Base-by-base conservation (phyloP, 92 coral and sea anemone species). In the Parazoanthus swiftii region DNA sequence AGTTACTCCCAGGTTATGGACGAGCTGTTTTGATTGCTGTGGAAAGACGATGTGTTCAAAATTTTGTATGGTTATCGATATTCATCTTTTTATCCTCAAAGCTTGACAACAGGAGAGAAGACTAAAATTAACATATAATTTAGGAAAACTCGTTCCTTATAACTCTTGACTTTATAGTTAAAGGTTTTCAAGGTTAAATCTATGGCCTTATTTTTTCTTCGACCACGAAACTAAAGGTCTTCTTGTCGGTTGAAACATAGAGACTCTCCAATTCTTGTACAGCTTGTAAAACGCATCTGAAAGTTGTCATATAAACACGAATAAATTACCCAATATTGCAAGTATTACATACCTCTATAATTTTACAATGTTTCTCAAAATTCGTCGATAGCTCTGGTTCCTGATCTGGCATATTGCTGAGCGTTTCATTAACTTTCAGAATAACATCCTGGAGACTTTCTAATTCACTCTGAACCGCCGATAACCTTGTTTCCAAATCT, bases 21-120 rank as follows among this genome's bases (percentile, higher is more conserved):
- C 93, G n/a, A 91, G 88, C 58, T 91, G 88, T 77, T 37, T 85
- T 76, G 89, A 88, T 80, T 86, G 91, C 93, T 91, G 68, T 43
- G 77, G 58, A 67, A 65, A 5, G 71, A 76, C 4, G 6, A 26
- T n/a, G 23, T 23, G 18, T 2, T 26, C 46, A 74, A 50, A 39
- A 2, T 48, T 29, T 68, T 81, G 78, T 14, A 70, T 35, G 42
- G 42, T 39, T 39, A 39, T 67, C 63, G 13, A 48, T 21, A 74
- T 9, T 56, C 76, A 39, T 39, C 8, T 6, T 1, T 18, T 11
- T 58, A 18, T 13, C 3, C 66, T 13, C 70, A 18, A 63, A 18
- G 26, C 70, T 63, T 63, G 70, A 18, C 25, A 63, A 63, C 6
- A 20, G 26, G 70, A 63, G 70, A 63, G 26, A 63, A 63, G 15